Percentiles rank a stretch among this genome's conserved stretches.
phyloP scores from a whole-genome alignment of 2,888 invertebrate genomes.

The Diaprepes abbreviatus region DNA sequence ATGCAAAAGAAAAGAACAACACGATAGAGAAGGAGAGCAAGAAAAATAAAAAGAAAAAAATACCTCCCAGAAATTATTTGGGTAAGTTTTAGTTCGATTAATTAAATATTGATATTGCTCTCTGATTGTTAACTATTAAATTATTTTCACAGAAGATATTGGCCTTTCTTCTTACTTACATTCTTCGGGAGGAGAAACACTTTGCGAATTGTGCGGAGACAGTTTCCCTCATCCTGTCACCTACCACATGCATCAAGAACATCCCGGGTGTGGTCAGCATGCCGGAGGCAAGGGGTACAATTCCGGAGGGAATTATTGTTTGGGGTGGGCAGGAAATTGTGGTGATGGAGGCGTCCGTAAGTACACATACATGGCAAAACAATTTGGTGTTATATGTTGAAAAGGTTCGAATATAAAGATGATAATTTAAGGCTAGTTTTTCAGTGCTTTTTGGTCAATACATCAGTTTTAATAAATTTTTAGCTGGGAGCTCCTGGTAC shows the following conservation, averaged over 20 bases:
- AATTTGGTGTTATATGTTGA: too few species aligned
- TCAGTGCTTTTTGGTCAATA: too few species aligned
- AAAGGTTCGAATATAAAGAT: too few species aligned
- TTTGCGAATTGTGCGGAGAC: slow-evolving; percentile 91
- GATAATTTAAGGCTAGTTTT: too few species aligned
- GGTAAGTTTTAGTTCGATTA: slow-evolving; percentile 54
- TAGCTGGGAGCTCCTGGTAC: slow-evolving; percentile 86
- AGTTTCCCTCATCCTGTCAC: slow-evolving; percentile 85
- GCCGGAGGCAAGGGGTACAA: slow-evolving; percentile 93
- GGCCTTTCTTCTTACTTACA: slow-evolving; percentile 61
- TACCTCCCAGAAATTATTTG: slow-evolving; percentile 64
- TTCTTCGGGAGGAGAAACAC: slow-evolving; percentile 59
- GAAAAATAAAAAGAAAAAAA: slow-evolving; percentile 74
- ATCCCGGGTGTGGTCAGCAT: slow-evolving; percentile 91
- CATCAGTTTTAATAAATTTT: too few species aligned
- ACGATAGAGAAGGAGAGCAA: slow-evolving; percentile 67
- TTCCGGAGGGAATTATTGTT: slow-evolving; percentile 88
- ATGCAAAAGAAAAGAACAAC: slow-evolving; percentile 66
- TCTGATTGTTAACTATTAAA: too few species aligned
- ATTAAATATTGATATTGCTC: neutral
- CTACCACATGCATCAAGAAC: slow-evolving; percentile 90
- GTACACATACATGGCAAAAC: too few species aligned
- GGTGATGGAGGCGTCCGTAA: slow-evolving; percentile 86
- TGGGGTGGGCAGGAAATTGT: slow-evolving; percentile 91
- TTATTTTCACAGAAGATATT: slow-evolving; percentile 60